A percentile compares a stretch with the other conserved stretches of the same genome.
phyloP scores from a whole-genome alignment of 2,888 invertebrate species.

The Rotaria socialis region DNA sequence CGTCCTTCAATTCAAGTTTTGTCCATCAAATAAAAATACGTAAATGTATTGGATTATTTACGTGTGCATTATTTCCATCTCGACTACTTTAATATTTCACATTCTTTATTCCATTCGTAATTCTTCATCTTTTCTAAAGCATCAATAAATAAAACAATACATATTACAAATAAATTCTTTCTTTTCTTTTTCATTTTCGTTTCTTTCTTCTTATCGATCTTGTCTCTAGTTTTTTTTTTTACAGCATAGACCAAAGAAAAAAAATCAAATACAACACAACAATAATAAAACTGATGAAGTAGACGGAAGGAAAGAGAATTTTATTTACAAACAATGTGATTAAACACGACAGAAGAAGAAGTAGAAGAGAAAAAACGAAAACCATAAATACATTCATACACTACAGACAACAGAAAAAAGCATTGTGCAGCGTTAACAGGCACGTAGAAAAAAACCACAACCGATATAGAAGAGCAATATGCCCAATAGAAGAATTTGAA shows the following conservation, averaged over 20 bases:
- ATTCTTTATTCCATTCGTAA: not conserved
- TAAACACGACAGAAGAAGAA: not conserved
- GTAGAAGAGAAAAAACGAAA: not conserved
- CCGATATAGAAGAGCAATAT: slow-evolving; percentile 23
- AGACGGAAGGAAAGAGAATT: slow-evolving; percentile 5
- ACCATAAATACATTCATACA: slow-evolving; percentile 32
- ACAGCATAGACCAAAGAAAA: not conserved
- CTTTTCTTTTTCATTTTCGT: not conserved
- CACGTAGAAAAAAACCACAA: not conserved
- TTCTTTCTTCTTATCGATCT: not conserved
- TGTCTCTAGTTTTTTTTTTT: slow-evolving; percentile 6
- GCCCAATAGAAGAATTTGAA: slow-evolving; percentile 32
- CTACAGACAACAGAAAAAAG: slow-evolving; percentile 28
- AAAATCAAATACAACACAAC: slow-evolving; percentile 29
- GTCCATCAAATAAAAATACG: too few species aligned
- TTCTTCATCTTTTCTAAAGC: not conserved
- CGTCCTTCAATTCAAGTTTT: too few species aligned
- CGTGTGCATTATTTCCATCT: not conserved
- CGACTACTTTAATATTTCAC: not conserved
- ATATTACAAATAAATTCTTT: not conserved
- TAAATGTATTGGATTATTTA: too few species aligned
- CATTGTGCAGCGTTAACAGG: not conserved
- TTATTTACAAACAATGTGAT: slow-evolving; percentile 22
- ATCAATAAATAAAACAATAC: slow-evolving; percentile 22
- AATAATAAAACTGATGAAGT: slow-evolving; percentile 10